Conservation (phyloP, 2,888 invertebrate species). For the Drosophila fungiperda region DNA sequence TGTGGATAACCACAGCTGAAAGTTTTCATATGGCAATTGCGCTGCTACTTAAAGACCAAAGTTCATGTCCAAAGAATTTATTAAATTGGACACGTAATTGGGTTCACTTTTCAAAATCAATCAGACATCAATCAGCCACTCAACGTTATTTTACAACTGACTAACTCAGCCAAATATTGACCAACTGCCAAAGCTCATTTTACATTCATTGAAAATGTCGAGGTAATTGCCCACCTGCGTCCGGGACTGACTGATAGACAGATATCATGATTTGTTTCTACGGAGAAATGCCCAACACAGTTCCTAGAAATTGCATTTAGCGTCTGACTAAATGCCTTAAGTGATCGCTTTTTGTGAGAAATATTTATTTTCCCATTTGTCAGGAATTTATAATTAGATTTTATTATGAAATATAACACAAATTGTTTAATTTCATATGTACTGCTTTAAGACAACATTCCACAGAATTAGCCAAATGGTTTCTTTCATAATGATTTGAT, state of each 20-base stretch:
- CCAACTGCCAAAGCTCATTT: slow-evolving; percentile 53
- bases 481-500: neutral
- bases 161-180: slow-evolving; percentile 60
- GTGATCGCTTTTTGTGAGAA: neutral
- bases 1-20: slow-evolving; percentile 2
- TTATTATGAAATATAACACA: neutral
- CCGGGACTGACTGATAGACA: slow-evolving; percentile 10
- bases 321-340: neutral
- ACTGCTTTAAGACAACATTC: neutral
- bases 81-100: slow-evolving; percentile 63
- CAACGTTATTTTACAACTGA: neutral
- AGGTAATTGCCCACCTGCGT: slow-evolving; percentile 42
- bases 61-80: slow-evolving; percentile 49
- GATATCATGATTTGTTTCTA: slow-evolving; percentile 19
- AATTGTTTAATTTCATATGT: neutral
- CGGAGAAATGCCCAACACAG: neutral
- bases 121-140: slow-evolving; percentile 14
- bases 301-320: neutral
- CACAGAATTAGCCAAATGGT: neutral
- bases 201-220: slow-evolving; percentile 70
- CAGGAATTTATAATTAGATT: neutral
- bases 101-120: slow-evolving; percentile 61
- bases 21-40: slow-evolving; percentile 18
- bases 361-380: neutral
- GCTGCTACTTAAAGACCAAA: slow-evolving; percentile 23